Percentiles rank a stretch among this genome's conserved stretches.
These are phyloP conservation scores for Metallyticus violacea DNA, from an alignment of 2,888 invertebrate genomes.

Conservation along the genomic window DNA sequence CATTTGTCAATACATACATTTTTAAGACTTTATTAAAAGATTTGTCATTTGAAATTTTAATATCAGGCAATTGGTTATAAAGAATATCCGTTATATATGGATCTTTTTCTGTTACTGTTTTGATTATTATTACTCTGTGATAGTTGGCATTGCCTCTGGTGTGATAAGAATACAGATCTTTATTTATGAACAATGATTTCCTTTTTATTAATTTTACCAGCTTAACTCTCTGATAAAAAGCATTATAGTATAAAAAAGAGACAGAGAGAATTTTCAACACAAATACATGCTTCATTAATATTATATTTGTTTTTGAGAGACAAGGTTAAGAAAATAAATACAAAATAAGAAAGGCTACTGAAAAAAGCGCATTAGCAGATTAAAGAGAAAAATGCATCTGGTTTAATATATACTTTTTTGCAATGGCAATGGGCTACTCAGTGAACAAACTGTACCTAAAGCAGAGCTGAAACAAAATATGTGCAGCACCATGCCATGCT, in stretches of 20 bases:
- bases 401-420: background rate
- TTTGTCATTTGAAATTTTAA: too few relatives aligned
- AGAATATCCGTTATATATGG: too few relatives aligned
- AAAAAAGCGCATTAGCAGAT: background rate
- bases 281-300: background rate
- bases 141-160: too few relatives aligned
- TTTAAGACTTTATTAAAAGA: too few relatives aligned
- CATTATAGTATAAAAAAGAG: background rate
- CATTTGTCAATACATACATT: too few relatives aligned
- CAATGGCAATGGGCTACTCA: too few relatives aligned
- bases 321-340: background rate
- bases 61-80: too few relatives aligned
- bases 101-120: too few relatives aligned
- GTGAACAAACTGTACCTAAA: background rate
- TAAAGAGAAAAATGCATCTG: background rate
- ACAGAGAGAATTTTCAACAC: background rate
- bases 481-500: background rate
- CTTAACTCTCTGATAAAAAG: background rate
- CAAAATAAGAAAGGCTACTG: background rate
- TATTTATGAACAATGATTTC: too few relatives aligned
- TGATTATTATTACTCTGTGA: too few relatives aligned
- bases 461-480: background rate
- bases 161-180: too few relatives aligned
- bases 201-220: too few relatives aligned
- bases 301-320: background rate